Percentiles rank a stretch among this genome's conserved stretches.
Evolutionary conservation across 2,797 vertebrate genomes (phyloP).

Genomic region (Crocodylus rhombifer): DNA sequence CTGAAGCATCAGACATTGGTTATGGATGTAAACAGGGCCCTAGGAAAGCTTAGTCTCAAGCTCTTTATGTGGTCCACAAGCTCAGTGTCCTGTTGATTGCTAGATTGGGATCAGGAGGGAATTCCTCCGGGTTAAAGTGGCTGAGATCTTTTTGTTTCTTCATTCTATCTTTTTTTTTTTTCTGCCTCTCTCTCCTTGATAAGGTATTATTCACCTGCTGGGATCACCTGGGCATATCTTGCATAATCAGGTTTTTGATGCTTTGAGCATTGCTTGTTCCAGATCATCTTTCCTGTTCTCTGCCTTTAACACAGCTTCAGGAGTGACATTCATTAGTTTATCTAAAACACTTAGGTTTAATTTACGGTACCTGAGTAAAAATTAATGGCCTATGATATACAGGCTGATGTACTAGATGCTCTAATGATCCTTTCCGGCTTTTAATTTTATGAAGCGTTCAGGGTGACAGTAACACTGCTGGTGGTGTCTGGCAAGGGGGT

Average conservation of each 20-base stretch:
- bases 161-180: not conserved
- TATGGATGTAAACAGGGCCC: not conserved
- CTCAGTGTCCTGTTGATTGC: rapidly evolving
- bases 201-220: not conserved
- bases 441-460: no score
- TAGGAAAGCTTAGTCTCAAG: not conserved
- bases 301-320: no score
- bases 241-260: rapidly evolving
- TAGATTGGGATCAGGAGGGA: not conserved
- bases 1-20: not conserved
- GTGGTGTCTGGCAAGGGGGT: not conserved
- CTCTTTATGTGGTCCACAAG: not conserved
- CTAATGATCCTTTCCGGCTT: no score
- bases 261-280: rapidly evolving
- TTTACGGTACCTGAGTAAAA: not conserved
- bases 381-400: not conserved
- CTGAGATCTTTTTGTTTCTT: not conserved
- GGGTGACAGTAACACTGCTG: not conserved
- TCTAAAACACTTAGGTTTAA: not conserved
- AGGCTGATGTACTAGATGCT: not conserved
- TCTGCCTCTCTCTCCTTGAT: no score
- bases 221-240: not conserved
- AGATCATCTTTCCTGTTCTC: not conserved
- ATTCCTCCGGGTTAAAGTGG: rapidly evolving
- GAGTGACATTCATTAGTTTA: not conserved